These are phyloP conservation scores for Pecten maximus DNA, from an alignment of 2,888 invertebrate genomes.

Conservation along the genomic window DNA sequence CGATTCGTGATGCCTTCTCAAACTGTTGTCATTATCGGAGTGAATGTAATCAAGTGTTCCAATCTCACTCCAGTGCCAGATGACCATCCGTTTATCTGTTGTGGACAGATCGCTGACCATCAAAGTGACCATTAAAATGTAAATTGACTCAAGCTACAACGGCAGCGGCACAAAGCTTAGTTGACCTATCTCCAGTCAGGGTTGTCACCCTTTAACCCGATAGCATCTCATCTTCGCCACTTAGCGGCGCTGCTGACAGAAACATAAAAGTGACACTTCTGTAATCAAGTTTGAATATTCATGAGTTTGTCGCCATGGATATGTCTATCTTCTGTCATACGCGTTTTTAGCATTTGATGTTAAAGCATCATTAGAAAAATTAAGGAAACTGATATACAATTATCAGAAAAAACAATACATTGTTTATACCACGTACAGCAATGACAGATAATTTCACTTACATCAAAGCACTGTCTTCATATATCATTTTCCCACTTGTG, in stretches of 20 bases:
- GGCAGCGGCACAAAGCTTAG: not conserved
- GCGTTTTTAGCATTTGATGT: not conserved
- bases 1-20: not conserved
- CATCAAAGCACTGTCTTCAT: not conserved
- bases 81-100: constrained; percentile 20
- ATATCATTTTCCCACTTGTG: not conserved
- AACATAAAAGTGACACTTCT: constrained; percentile 17
- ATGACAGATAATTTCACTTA: not conserved
- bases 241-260: constrained; percentile 20
- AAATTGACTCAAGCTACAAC: not conserved
- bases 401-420: not conserved
- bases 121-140: constrained; percentile 4
- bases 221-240: constrained; percentile 32
- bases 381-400: not conserved
- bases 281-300: constrained; percentile 7
- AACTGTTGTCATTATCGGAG: not conserved
- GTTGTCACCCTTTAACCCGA: constrained; percentile 1
- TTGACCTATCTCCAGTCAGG: not conserved
- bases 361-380: not conserved
- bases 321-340: not conserved
- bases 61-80: not conserved
- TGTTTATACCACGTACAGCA: not conserved
- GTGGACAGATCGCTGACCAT: not conserved
- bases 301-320: constrained; percentile 22
- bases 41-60: not conserved